Evolutionary conservation across 2,113 vertebrate species (phyloP), one percentile per base, ranked within the genome.

Genomic region (Regulus satrapa): DNA sequence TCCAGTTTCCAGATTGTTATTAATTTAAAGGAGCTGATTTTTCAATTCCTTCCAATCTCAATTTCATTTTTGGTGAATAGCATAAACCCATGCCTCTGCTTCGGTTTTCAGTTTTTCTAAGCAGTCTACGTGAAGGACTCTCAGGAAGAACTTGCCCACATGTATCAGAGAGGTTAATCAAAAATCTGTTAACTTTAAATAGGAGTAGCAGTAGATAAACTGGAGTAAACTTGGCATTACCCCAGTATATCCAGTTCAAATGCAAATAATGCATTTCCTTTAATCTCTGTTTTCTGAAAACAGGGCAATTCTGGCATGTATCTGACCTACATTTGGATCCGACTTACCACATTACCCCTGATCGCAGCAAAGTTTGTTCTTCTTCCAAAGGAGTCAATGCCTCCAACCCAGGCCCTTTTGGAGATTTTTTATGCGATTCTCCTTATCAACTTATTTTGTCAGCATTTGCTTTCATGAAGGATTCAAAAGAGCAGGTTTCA

Each of bases 291-390:
- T 95, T 93, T 94, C 76, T 73, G 87, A 91, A 95, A 95, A 73
- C 97, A 99, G 99, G 98, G 43, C 97, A 98, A 75, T 99, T 99
- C 97, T 99, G 99, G 99, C 99, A 99, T 72, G 98, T 99, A 85
- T 99, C 99, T 6, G 99, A 99, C 96, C 98, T 99, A 93, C 99
- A 99, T 97, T 98, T 99, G 97, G 99, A 99, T 95, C 99, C 99
- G 3, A 98, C 98, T 89, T 99, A 99, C 96, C 98, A 99, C 91
- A 92, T 99, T 92, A 98, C 97, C 20, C 89, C 98, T 8, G 99
- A 99, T 94, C 99, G 54, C 92, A 98, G 98, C 89, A 98, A 99
- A 97, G 99, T 99, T 36, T 99, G 99, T 56, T 98, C 98, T 91
- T 99, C 99, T 64, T 99, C 99, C 55, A 99, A 99, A 98, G 99